Conservation (phyloP, 2,797 vertebrate genomes). For the Microtus obscurus region DNA sequence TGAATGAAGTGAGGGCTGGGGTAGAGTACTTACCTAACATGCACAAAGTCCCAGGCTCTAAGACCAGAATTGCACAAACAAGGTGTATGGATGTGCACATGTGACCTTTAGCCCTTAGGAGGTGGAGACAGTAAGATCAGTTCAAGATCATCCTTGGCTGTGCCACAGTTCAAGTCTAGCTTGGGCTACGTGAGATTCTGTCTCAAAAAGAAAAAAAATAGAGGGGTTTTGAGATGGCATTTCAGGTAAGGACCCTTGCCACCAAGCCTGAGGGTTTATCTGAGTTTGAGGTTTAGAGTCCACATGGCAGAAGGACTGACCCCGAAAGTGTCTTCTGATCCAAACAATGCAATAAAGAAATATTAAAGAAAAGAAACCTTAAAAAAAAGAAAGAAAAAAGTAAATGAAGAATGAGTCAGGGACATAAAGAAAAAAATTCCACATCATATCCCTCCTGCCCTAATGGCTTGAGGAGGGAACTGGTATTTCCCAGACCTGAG, state of each 20-base stretch:
- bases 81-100: background rate
- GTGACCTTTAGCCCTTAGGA: background rate
- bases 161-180: background rate
- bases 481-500: background rate
- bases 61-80: background rate
- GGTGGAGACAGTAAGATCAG: background rate
- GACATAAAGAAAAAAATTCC: background rate
- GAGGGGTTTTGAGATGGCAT: background rate
- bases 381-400: too few species aligned
- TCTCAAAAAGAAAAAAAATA: background rate
- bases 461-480: too few species aligned
- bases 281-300: background rate
- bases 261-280: background rate
- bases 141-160: background rate
- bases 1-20: background rate
- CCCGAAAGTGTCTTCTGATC: background rate
- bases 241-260: background rate
- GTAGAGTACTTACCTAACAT: background rate
- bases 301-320: background rate
- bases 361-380: background rate
- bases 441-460: background rate
- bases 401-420: background rate
- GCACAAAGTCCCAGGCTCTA: background rate
- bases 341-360: background rate
- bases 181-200: background rate